Base-by-base conservation (phyloP, 2,888 invertebrate genomes). In the Sacculina carcini region DNA sequence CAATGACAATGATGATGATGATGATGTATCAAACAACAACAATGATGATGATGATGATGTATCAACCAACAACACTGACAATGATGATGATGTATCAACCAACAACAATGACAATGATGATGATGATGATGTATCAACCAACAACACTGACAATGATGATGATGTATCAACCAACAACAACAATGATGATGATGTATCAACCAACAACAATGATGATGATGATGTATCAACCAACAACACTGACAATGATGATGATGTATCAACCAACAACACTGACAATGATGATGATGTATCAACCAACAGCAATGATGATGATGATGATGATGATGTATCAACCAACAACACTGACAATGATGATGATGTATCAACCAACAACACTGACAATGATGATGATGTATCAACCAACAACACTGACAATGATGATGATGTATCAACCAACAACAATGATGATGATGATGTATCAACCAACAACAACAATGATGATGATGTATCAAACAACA, bases 41-140 rank as follows among this genome's bases (percentile, higher is more conserved):
- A n/a, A 34, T 34, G 34, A 34, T 34, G 34, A 34, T 34, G 34
- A 34, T 34, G 34, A 34, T 34, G 34, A 34, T 34, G 34, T 12
- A 12, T 12, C 12, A 12, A n/a, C 12, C n/a, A n/a, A 34, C n/a
- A n/a, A 34, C n/a, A n/a, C 12, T 34, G 34, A 34, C n/a, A n/a
- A 34, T 34, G 34, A 34, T 34, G 34, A 34, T 34, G 34, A 34
- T 34, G 34, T 12, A 12, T 12, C 12, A 10, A n/a, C 12, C n/a
- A 34, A 34, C 34, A n/a, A 34, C n/a, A n/a, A 34, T 34, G 34
- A 34, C n/a, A 34, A 34, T 34, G 34, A 34, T 34, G 34, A 34
- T 34, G n/a, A 34, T 34, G 68, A 61, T 63, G n/a, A 44, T 21
- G 19, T 23, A 44, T 28, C 16, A 10, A 12, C n/a, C 16, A 44